Percentiles rank a stretch among this genome's conserved stretches.
These are phyloP conservation scores for Cyphomyrmex costatus DNA, from an alignment of 1,140 invertebrate species.

Conservation along the genomic window DNA sequence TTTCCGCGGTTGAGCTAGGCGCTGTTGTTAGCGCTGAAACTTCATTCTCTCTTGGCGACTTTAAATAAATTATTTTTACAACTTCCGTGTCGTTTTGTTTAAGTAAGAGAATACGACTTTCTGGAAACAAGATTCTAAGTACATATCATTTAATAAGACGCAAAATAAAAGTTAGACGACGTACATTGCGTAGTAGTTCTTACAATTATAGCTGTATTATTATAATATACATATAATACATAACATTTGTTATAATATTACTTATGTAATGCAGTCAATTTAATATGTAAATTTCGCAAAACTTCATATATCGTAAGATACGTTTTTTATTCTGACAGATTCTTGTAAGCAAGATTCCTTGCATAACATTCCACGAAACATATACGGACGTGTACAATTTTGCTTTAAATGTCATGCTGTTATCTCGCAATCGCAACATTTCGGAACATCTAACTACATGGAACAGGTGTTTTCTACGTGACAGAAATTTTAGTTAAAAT, in stretches of 20 bases:
- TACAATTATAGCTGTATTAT: background rate
- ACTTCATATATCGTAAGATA: background rate
- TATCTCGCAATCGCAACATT: conserved; percentile 60
- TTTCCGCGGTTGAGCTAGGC: conserved; percentile 41
- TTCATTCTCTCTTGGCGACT: conserved; percentile 12
- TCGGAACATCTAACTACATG: conserved; percentile 48
- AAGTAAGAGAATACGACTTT: background rate
- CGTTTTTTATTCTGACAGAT: background rate
- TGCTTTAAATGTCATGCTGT: conserved; percentile 45
- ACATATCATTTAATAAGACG: background rate
- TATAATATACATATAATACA: conserved; percentile 11
- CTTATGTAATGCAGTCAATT: background rate
- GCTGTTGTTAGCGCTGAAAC: background rate
- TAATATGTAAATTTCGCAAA: background rate
- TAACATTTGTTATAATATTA: conserved; percentile 5
- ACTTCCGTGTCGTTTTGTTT: conserved; percentile 14
- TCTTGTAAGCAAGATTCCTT: conserved; percentile 4
- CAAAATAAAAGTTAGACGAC: background rate
- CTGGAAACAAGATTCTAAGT: conserved; percentile 31
- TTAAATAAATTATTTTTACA: conserved; percentile 52
- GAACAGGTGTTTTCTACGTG: conserved; percentile 48
- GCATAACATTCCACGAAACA: background rate
- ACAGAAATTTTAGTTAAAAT: conserved; percentile 37
- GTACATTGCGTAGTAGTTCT: background rate
- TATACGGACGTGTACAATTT: conserved; percentile 31